Evolutionary conservation across 2,888 invertebrate genomes (phyloP).

Genomic region (Xestia rhomboidea): DNA sequence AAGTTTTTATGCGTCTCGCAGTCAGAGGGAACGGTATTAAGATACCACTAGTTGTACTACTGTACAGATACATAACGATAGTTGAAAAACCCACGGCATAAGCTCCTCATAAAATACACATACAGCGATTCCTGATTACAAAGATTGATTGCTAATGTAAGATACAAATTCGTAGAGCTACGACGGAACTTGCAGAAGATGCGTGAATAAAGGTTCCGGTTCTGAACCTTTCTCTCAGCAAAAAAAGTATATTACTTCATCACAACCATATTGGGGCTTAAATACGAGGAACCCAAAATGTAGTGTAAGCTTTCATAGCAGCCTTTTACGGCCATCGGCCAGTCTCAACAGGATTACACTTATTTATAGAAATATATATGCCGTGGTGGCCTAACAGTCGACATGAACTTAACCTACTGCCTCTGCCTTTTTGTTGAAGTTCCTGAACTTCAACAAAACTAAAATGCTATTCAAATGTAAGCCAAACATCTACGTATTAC

Average conservation of each 20-base stretch:
- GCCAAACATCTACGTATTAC: slow-evolving; percentile 14
- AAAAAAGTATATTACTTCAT: neutral
- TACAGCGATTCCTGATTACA: neutral
- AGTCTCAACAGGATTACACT: neutral
- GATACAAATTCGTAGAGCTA: neutral
- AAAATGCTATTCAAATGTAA: slow-evolving; percentile 24
- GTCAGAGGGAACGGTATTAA: slow-evolving; percentile 8
- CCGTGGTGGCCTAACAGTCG: neutral
- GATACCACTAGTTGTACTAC: slow-evolving; percentile 16
- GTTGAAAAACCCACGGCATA: neutral
- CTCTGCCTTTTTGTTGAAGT: no score
- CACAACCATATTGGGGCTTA: neutral
- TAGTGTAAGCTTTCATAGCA: neutral
- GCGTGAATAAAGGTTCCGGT: neutral
- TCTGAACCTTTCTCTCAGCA: neutral
- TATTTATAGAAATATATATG: neutral
- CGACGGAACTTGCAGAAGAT: neutral
- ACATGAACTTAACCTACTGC: neutral
- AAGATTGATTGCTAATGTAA: neutral
- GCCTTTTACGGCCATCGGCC: neutral
- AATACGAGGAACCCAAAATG: neutral
- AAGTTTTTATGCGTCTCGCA: slow-evolving; percentile 46
- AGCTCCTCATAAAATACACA: neutral
- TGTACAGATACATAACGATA: slow-evolving; percentile 3
- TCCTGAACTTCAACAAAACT: slow-evolving; percentile 7